These are phyloP conservation scores for Nycticebus coucang DNA, from an alignment of 2,113 vertebrate species.

Conservation along the genomic window DNA sequence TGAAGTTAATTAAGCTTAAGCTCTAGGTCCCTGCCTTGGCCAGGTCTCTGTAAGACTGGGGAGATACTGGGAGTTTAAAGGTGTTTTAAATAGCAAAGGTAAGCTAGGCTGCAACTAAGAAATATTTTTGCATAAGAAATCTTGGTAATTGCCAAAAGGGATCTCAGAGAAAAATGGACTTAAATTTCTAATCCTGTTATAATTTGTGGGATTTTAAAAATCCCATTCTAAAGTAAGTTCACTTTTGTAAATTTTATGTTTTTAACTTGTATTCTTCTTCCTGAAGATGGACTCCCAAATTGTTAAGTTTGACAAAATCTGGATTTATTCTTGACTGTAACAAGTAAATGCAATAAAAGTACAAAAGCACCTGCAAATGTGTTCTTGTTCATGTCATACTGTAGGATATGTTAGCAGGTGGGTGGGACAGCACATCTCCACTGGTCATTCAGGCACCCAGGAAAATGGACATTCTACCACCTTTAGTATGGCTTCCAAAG, in stretches of 20 bases:
- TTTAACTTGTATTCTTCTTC: background rate
- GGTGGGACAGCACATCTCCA: background rate
- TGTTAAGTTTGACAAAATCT: background rate
- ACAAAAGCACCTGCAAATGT: no score
- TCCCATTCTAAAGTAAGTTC: background rate
- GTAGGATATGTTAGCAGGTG: accelerated
- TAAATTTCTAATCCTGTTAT: background rate
- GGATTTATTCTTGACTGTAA: background rate
- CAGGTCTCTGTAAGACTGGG: background rate
- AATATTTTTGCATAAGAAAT: background rate
- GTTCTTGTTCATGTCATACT: background rate
- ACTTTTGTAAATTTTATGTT: background rate
- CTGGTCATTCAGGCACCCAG: background rate
- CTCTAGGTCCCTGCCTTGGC: background rate
- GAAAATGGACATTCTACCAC: background rate
- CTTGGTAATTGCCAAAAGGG: background rate
- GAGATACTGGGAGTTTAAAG: background rate
- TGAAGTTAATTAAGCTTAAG: background rate
- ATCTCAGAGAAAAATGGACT: background rate
- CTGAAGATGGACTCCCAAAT: background rate
- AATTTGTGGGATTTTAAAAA: background rate
- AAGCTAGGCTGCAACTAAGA: background rate
- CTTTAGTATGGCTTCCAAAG: background rate
- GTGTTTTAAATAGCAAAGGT: background rate
- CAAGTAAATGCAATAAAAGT: background rate